Evolutionary conservation across 2,113 vertebrate genomes (phyloP).

Genomic region (Osmerus eperlanus): DNA sequence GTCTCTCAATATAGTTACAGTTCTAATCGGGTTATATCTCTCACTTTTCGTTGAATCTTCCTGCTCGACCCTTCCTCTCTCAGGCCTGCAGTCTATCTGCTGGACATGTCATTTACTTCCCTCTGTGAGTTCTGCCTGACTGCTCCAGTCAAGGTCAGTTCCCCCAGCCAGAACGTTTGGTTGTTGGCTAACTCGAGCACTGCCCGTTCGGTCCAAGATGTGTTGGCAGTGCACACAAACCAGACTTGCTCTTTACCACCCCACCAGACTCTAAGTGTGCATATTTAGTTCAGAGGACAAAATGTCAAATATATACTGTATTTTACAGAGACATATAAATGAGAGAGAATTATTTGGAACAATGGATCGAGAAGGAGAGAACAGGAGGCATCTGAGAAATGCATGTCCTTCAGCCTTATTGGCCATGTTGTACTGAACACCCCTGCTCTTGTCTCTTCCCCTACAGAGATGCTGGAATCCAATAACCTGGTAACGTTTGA

Average conservation of each 20-base stretch:
- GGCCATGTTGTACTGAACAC: not conserved
- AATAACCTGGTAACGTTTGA: slow-evolving; percentile 90
- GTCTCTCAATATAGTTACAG: not conserved
- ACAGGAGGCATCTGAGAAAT: not conserved
- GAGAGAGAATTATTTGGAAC: not conserved
- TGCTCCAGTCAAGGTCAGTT: slow-evolving; percentile 8
- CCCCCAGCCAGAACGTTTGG: not conserved
- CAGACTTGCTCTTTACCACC: not conserved
- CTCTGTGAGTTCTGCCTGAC: slow-evolving; percentile 8
- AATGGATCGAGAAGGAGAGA: not conserved
- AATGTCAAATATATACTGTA: too few species aligned
- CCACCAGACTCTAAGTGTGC: not conserved
- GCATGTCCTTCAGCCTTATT: not conserved
- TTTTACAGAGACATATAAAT: not conserved
- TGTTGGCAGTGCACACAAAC: not conserved
- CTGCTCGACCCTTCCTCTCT: too few species aligned
- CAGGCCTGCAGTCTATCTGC: not conserved
- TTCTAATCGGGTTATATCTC: too few species aligned
- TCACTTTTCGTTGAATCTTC: too few species aligned
- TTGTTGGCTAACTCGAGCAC: not conserved
- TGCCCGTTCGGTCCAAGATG: not conserved
- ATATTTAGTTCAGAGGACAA: not conserved
- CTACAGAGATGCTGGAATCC: slow-evolving; percentile 94
- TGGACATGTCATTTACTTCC: not conserved
- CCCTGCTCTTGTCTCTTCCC: slow-evolving; percentile 44